Percentiles rank a stretch among this genome's conserved stretches.
Evolutionary conservation across 2,888 invertebrate genomes (phyloP).

Genomic region (Helicoverpa assulta): DNA sequence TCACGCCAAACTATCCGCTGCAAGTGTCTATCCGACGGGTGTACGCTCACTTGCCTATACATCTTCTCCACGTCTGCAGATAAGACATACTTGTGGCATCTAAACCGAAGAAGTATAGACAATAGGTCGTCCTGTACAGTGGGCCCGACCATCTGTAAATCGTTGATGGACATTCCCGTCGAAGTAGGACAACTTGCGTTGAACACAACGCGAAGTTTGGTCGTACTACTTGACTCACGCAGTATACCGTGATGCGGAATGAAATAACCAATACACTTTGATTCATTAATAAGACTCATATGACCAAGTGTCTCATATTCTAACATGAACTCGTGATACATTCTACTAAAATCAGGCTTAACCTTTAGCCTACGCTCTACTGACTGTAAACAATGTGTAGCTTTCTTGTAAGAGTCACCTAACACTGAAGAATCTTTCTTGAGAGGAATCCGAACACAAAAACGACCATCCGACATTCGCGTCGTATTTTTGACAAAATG

Average conservation of each 20-base stretch:
- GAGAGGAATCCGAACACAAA: conserved; percentile 18
- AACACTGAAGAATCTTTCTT: neutral
- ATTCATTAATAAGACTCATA: conserved; percentile 4
- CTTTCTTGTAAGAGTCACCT: neutral
- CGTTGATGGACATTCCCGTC: neutral
- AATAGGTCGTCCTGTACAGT: neutral
- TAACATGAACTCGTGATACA: conserved; percentile 10
- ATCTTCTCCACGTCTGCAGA: neutral
- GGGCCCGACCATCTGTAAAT: conserved; percentile 2
- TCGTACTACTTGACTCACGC: neutral
- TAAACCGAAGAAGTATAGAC: neutral
- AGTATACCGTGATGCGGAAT: conserved; percentile 20
- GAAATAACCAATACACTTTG: conserved; percentile 1
- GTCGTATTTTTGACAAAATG: conserved; percentile 21
- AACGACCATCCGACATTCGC: conserved; percentile 16
- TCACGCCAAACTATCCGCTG: neutral
- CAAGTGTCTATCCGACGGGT: neutral
- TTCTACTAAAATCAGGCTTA: neutral
- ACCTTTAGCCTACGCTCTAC: conserved; percentile 12
- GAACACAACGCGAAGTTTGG: neutral
- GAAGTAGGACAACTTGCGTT: neutral
- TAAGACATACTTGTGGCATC: neutral
- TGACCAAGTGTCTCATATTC: conserved; percentile 18
- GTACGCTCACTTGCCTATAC: neutral
- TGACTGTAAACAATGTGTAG: conserved; percentile 1